Conservation (phyloP, 2,113 vertebrate species). For the Labrus mixtus region DNA sequence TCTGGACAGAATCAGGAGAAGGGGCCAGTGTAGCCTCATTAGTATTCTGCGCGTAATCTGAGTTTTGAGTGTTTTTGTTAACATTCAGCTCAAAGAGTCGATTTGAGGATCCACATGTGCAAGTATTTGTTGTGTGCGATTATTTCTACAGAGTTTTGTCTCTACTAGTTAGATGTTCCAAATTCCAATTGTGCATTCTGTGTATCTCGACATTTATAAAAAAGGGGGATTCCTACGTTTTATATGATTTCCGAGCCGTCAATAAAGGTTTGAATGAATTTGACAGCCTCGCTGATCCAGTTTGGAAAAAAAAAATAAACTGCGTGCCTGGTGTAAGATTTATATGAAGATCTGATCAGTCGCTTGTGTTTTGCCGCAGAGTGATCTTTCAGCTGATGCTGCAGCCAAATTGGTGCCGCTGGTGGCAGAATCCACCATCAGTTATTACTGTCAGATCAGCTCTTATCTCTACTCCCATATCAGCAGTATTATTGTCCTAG, state of each 20-base stretch:
- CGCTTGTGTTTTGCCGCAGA: constrained; percentile 44
- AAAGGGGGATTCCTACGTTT: neutral
- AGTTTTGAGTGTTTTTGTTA: neutral
- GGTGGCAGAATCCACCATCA: neutral
- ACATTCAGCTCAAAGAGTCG: neutral
- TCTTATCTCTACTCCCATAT: neutral
- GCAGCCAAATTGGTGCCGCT: constrained; percentile 28
- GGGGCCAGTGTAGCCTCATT: neutral
- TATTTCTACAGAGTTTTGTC: neutral
- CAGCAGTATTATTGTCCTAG: neutral
- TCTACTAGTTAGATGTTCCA: neutral
- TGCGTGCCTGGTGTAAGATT: neutral
- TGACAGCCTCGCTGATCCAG: neutral
- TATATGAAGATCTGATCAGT: constrained; percentile 9
- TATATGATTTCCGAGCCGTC: neutral
- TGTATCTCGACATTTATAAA: too few relatives aligned
- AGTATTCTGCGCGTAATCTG: constrained; percentile 15
- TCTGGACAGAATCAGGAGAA: neutral
- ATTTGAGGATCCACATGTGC: neutral
- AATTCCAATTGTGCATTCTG: neutral
- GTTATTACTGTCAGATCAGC: neutral
- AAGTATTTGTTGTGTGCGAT: neutral
- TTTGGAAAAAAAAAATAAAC: too few relatives aligned
- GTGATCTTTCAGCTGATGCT: constrained; percentile 28
- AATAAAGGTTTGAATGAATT: neutral